Conservation (phyloP, 2,797 vertebrate genomes). For the Crocidura indochinensis region DNA sequence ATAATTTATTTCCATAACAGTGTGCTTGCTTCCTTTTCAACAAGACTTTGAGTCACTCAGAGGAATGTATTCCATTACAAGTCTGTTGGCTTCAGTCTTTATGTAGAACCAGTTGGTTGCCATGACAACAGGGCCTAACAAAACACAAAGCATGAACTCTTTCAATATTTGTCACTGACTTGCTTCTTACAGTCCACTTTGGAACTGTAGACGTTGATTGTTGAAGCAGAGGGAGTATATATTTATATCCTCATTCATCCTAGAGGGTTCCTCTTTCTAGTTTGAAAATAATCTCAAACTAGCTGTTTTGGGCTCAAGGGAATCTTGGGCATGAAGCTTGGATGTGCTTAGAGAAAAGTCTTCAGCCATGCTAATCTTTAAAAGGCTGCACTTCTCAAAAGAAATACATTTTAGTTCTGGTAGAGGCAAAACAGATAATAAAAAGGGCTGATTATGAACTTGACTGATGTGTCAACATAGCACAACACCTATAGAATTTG, state of each 20-base stretch:
- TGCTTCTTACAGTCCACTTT: constrained; percentile 64
- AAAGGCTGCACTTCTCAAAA: constrained; percentile 17
- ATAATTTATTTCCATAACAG: constrained; percentile 87
- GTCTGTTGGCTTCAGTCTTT: constrained; percentile 88
- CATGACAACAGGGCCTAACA: constrained; percentile 86
- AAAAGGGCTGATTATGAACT: constrained; percentile 14
- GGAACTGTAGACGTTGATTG: constrained; percentile 54
- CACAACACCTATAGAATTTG: constrained; percentile 27
- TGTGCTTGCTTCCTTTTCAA: constrained; percentile 89
- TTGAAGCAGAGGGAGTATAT: constrained; percentile 38
- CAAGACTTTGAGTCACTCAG: constrained; percentile 89
- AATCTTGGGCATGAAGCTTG: constrained; percentile 46
- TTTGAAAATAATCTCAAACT: constrained; percentile 66
- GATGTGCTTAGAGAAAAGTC: constrained; percentile 36
- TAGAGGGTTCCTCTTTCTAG: background rate
- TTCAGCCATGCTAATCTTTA: constrained; percentile 55
- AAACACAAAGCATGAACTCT: constrained; percentile 88
- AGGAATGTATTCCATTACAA: constrained; percentile 93
- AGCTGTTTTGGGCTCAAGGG: constrained; percentile 30
- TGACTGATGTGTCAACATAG: constrained; percentile 18
- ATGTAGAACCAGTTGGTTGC: constrained; percentile 89
- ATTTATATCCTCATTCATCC: constrained; percentile 10
- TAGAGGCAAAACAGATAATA: constrained; percentile 48
- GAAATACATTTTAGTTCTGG: constrained; percentile 55
- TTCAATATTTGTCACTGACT: constrained; percentile 84